Evolutionary conservation across 1,140 invertebrate species (phyloP), one percentile per base, ranked within the genome.

Genomic region (Pseudachorutes palmiensis): DNA sequence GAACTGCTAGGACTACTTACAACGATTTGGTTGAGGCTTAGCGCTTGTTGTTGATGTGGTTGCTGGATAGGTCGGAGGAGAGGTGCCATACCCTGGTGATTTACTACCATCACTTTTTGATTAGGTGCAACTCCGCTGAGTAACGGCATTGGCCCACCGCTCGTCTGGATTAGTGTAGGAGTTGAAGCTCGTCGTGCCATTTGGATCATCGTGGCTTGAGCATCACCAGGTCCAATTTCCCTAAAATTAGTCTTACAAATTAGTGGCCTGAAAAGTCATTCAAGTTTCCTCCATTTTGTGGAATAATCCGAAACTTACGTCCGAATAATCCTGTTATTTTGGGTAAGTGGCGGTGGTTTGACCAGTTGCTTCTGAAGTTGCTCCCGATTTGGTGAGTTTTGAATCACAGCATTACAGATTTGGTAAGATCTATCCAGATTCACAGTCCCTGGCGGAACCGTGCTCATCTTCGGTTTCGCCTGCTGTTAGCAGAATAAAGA

Each of bases 381-480:
- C 76, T 92, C 88, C 26, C 90, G 80, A 78, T 94, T 94, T 0
- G 89, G 90, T 75, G 89, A 92, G 75, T 91, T 94, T 79, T 94
- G 90, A 70, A 96, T 92, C 59, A 94, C 92, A 45, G 91, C 91
- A 79, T 95, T 91, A 79, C 93, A 96, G 74, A 97, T 97, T 69
- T 96, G 92, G 77, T 95, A 93, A 74, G 93, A 96, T 32, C 94
- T 82, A 77, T 95, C 92, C 16, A 96, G 80, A 79, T 96, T 96
- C 5, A 95, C 89, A 28, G 88, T 88, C 2, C 90, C 90, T 0
- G 90, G 89, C 2, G 90, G 90, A 66, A 89, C 68, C 30, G 49
- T 49, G 19, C 59, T 58, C 3, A 61, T 29, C 29, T 66, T 45
- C 1, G 32, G 26, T 58, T 73, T 73, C 1, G 64, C 32, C 71